Evolutionary conservation across 2,888 invertebrate genomes (phyloP).

Genomic region (Xanthorhoe designata): DNA sequence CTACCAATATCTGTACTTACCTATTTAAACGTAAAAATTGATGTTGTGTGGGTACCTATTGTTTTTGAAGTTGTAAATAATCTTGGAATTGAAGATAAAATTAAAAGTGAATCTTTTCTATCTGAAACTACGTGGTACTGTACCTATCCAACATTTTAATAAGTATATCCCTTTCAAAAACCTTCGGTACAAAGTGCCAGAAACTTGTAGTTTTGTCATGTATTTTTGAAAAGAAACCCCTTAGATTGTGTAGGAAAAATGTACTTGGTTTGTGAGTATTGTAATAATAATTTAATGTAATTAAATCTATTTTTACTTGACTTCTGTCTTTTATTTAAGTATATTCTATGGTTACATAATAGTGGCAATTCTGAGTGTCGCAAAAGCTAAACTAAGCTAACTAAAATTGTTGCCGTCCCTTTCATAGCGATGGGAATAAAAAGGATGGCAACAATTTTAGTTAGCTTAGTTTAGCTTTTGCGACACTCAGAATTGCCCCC

Average conservation of each 20-base stretch:
- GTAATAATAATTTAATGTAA: conserved; percentile 61
- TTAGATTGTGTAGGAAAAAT: conserved; percentile 51
- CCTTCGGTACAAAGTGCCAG: conserved; percentile 60
- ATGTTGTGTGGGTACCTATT: conserved; percentile 2
- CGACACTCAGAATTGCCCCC: too few relatives aligned
- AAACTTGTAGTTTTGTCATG: conserved; percentile 48
- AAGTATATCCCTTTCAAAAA: not conserved
- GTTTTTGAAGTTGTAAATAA: conserved; percentile 1
- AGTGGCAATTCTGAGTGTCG: too few relatives aligned
- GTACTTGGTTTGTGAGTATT: conserved; percentile 62
- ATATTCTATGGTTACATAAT: too few relatives aligned
- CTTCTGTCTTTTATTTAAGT: conserved; percentile 26
- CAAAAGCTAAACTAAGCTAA: too few relatives aligned
- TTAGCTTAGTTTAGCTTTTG: too few relatives aligned
- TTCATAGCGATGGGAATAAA: too few relatives aligned
- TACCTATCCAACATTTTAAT: not conserved
- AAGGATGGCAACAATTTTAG: too few relatives aligned
- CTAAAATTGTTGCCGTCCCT: too few relatives aligned
- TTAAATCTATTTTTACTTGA: conserved; percentile 77
- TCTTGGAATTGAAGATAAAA: conserved; percentile 15
- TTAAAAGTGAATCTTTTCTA: conserved; percentile 9
- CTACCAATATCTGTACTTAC: too few relatives aligned
- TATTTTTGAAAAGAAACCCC: conserved; percentile 52
- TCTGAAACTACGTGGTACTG: not conserved
- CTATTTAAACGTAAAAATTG: conserved; percentile 2